Conservation (phyloP, 2,888 invertebrate genomes). For the Acanthoscelides obtectus region DNA sequence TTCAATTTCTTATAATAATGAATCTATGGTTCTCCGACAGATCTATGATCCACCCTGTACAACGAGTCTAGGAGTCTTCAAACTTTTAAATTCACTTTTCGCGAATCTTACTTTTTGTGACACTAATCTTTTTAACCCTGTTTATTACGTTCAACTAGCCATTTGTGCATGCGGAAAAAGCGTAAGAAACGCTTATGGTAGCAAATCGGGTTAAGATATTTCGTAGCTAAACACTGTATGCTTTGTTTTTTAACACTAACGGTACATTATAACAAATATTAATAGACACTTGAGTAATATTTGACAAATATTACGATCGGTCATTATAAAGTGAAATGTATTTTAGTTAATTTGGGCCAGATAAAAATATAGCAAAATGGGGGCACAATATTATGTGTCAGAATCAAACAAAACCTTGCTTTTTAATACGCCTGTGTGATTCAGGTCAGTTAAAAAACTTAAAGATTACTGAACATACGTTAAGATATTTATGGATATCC, state of each 20-base stretch:
- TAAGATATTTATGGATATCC: background rate
- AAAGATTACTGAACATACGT: background rate
- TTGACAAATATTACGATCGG: slow-evolving; percentile 3
- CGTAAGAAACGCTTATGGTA: background rate
- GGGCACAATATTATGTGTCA: slow-evolving; percentile 12
- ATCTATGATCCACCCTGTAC: too few species aligned
- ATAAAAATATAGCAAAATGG: slow-evolving; percentile 28
- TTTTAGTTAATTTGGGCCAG: slow-evolving; percentile 26
- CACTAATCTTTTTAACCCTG: too few species aligned
- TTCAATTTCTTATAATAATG: too few species aligned
- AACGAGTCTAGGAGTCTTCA: too few species aligned
- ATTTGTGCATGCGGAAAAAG: background rate
- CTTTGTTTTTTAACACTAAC: background rate
- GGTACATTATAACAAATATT: background rate
- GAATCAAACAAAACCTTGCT: background rate
- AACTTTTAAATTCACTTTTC: too few species aligned
- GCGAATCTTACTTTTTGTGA: too few species aligned
- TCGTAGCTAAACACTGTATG: background rate
- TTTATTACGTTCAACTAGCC: too few species aligned
- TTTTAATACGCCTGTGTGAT: background rate
- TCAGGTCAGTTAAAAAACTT: background rate
- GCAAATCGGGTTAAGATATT: background rate
- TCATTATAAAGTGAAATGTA: slow-evolving; percentile 27
- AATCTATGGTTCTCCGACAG: too few species aligned
- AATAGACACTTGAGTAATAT: background rate